Conservation (phyloP, 2,797 vertebrate species). For the Halcyon badia region DNA sequence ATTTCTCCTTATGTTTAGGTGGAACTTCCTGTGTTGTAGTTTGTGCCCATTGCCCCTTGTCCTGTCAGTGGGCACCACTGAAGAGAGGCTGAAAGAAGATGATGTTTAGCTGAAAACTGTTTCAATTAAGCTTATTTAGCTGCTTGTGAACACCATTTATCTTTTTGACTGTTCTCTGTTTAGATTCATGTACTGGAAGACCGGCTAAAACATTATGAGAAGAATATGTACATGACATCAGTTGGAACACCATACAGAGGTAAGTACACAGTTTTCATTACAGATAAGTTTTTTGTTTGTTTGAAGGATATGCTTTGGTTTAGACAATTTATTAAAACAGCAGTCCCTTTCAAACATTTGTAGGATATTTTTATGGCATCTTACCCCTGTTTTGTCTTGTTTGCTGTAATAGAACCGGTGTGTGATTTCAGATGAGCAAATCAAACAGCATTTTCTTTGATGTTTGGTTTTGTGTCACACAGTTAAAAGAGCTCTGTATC, state of each 20-base stretch:
- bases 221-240: slow-evolving; percentile 86
- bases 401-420: not conserved
- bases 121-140: not conserved
- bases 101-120: not conserved
- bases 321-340: not conserved
- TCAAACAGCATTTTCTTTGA: not conserved
- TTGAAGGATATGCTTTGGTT: not conserved
- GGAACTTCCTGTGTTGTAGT: not conserved
- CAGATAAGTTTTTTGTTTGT: accelerated
- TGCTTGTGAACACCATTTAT: not conserved
- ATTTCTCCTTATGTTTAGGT: not conserved
- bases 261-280: slow-evolving; percentile 45
- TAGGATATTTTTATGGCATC: not conserved
- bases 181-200: slow-evolving; percentile 95
- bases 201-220: slow-evolving; percentile 87
- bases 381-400: not conserved
- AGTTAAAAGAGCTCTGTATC: not conserved
- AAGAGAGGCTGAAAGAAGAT: not conserved
- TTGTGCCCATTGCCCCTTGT: not conserved
- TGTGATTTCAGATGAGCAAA: not conserved
- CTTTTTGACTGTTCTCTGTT: slow-evolving; percentile 47
- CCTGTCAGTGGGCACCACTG: not conserved
- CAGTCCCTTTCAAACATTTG: not conserved
- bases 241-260: slow-evolving; percentile 88
- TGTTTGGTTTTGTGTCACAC: not conserved